Percentiles rank a stretch among this genome's conserved stretches.
phyloP scores from a whole-genome alignment of 2,113 vertebrate genomes.

The Cottus gobio region DNA sequence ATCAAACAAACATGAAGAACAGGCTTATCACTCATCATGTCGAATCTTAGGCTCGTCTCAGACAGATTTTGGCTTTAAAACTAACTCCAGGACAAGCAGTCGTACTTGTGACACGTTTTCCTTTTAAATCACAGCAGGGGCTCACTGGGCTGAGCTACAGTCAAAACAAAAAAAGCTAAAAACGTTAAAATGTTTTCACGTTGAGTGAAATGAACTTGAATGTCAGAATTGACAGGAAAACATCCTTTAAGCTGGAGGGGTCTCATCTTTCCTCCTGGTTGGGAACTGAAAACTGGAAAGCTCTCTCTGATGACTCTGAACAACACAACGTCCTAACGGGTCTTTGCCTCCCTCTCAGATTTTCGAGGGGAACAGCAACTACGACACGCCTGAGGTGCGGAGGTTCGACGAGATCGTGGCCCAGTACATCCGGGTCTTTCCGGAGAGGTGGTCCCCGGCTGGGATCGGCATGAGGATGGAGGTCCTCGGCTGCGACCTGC shows the following conservation, averaged over 20 bases:
- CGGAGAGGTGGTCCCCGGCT: slow-evolving; percentile 95
- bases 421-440: slow-evolving; percentile 92
- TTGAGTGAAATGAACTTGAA: slow-evolving; percentile 1
- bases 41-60: neutral
- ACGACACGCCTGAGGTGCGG: slow-evolving; percentile 94
- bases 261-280: slow-evolving; percentile 7
- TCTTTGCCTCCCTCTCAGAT: slow-evolving; percentile 79
- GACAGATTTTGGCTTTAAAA: slow-evolving; percentile 9
- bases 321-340: neutral
- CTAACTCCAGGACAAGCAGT: slow-evolving; percentile 22
- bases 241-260: neutral
- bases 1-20: slow-evolving; percentile 4
- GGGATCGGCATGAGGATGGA: slow-evolving; percentile 99
- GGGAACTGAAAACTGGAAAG: slow-evolving; percentile 3
- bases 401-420: slow-evolving; percentile 93
- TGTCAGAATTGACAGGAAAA: slow-evolving; percentile 23
- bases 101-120: neutral
- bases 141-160: neutral
- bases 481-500: slow-evolving; percentile 95
- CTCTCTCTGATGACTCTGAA: neutral
- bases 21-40: slow-evolving; percentile 1
- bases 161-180: neutral
- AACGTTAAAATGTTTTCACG: slow-evolving; percentile 3
- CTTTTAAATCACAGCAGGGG: slow-evolving; percentile 10
- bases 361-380: slow-evolving; percentile 97